A percentile compares a stretch with the other conserved stretches of the same genome.
These are phyloP conservation scores for Cygnus olor DNA, from an alignment of 2,797 vertebrate genomes.

Conservation along the genomic window DNA sequence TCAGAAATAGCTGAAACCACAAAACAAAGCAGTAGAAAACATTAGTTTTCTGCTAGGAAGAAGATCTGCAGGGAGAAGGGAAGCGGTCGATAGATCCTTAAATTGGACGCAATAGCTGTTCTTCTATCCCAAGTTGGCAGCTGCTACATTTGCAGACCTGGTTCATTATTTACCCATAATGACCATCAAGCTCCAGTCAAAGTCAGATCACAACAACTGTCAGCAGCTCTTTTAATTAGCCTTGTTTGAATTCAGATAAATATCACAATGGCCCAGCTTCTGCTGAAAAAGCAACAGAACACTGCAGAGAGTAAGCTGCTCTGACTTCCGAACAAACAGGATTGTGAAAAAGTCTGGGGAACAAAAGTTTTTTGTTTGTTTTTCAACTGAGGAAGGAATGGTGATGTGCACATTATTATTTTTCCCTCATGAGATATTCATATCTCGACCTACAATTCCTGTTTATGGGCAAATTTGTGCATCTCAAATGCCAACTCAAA, in stretches of 20 bases:
- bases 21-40: slow-evolving; percentile 83
- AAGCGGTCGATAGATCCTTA: slow-evolving; percentile 85
- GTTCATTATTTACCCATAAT: slow-evolving; percentile 97
- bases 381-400: neutral
- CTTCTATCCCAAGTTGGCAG: slow-evolving; percentile 86
- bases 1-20: slow-evolving; percentile 88
- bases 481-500: neutral
- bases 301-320: slow-evolving; percentile 52
- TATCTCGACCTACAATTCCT: neutral
- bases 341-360: slow-evolving; percentile 1
- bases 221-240: slow-evolving; percentile 90
- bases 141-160: slow-evolving; percentile 87
- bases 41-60: slow-evolving; percentile 80
- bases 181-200: slow-evolving; percentile 92
- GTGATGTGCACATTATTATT: neutral
- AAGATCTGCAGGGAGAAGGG: slow-evolving; percentile 83
- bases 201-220: slow-evolving; percentile 90
- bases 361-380: neutral
- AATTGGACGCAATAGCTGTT: slow-evolving; percentile 85
- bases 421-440: neutral
- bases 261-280: slow-evolving; percentile 84
- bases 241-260: slow-evolving; percentile 90
- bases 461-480: slow-evolving; percentile 18
- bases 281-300: slow-evolving; percentile 83
- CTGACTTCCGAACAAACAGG: slow-evolving; percentile 54